Percentiles rank a stretch among this genome's conserved stretches.
Conservation (phyloP, 2,113 vertebrate genomes). For the Pollimyrus isidori region DNA sequence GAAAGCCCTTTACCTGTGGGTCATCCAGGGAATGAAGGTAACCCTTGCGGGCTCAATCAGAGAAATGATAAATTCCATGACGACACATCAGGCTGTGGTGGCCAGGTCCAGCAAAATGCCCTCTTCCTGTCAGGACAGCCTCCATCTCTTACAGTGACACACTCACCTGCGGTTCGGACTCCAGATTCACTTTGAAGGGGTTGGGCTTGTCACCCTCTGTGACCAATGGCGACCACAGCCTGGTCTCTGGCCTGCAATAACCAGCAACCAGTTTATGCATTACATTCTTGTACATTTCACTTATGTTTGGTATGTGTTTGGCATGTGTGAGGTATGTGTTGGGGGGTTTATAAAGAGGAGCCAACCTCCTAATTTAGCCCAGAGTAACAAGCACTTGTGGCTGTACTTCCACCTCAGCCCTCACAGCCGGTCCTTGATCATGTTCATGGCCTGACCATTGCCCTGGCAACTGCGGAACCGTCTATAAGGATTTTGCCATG, state of each 20-base stretch:
- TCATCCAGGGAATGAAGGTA: neutral
- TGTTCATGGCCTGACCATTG: neutral
- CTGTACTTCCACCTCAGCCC: neutral
- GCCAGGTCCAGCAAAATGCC: neutral
- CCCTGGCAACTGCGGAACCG: neutral
- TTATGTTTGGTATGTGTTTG: neutral
- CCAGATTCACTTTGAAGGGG: constrained; percentile 86
- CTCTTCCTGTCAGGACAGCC: neutral
- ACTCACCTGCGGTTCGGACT: constrained; percentile 83
- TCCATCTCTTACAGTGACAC: neutral
- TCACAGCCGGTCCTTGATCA: neutral
- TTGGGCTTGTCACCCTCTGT: constrained; percentile 70
- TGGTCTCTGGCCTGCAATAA: constrained; percentile 69
- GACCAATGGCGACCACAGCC: constrained; percentile 81
- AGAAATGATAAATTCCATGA: neutral
- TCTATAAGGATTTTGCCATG: neutral
- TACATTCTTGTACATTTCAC: neutral
- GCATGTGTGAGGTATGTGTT: neutral
- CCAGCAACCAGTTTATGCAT: neutral
- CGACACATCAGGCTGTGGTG: neutral
- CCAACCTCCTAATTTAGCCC: neutral
- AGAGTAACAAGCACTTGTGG: neutral
- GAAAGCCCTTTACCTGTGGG: neutral
- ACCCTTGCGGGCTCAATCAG: neutral
- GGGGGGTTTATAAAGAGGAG: neutral